Evolutionary conservation across 2,888 invertebrate species (phyloP), one percentile per base, ranked within the genome.

Genomic region (Automeris io): DNA sequence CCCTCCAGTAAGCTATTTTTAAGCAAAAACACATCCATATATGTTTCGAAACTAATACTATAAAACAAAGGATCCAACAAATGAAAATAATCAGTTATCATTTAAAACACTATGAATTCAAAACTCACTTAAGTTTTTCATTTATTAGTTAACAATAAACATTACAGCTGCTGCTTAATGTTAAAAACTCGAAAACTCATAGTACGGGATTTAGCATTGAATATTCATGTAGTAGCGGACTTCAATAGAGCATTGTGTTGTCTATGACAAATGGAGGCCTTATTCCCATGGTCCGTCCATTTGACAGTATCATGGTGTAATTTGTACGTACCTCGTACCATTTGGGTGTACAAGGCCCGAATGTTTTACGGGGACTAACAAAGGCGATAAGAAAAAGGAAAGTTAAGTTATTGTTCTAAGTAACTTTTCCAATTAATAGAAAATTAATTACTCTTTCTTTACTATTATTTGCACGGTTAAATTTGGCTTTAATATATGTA

Each of bases 191-290:
- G 34, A 38, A 33, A 39, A 25, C 16, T 13, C 33, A 31, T 34
- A 48, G 47, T 43, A 39, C 19, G 36, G 41, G 42, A 44, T 36
- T 19, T 42, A 32, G 33, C 35, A 52, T 58, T 64, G 63, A 64
- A 70, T 70, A 70, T 71, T 61, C 70, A 68, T 63, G 60, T 43
- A 31, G 54, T 49, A 56, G 60, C 51, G 37, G 26, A 54, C 45
- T 56, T 68, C 60, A 68, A 75, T 70, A 56, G 66, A 31, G 65
- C 54, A 80, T 81, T 80, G 80, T 79, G 43, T 50, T 45, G 47
- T 47, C 61, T 65, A 68, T 77, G 76, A 73, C 71, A 72, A 76
- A 78, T 70, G 68, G 59, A 53, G 58, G 54, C 69, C 70, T 55
- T 63, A 65, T 79, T 80, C 79, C 70, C 78, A 80, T 66, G 49